Conservation (phyloP, 2,888 invertebrate species). For the Brachynemurus nebulosus region DNA sequence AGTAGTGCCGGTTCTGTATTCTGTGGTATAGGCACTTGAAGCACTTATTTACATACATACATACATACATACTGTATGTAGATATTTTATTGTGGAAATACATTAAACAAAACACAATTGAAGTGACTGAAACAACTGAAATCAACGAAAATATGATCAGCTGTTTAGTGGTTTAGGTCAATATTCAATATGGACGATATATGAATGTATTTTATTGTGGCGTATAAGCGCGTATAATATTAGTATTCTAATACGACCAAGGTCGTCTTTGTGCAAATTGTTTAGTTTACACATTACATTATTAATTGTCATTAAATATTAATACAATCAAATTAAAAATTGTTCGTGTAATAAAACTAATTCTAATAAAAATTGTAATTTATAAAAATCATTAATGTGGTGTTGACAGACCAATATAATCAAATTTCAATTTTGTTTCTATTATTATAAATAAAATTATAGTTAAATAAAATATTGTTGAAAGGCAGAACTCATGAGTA, state of each 20-base stretch:
- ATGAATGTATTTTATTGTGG: slow-evolving; percentile 17
- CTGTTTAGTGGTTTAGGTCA: slow-evolving; percentile 22
- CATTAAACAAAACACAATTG: no score
- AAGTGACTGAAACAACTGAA: no score
- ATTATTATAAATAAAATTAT: slow-evolving; percentile 1
- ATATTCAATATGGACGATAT: slow-evolving; percentile 24
- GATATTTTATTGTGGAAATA: no score
- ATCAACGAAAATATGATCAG: slow-evolving; percentile 20
- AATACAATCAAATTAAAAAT: slow-evolving; percentile 18
- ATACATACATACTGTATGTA: no score
- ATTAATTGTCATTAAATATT: slow-evolving; percentile 24
- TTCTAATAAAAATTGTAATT: no score
- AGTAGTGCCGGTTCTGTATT: no score
- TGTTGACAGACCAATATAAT: no score
- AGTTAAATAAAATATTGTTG: slow-evolving; percentile 26
- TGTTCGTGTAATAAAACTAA: no score
- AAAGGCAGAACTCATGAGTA: slow-evolving; percentile 67
- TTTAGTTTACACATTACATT: slow-evolving; percentile 29
- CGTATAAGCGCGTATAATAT: no score
- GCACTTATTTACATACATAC: no score
- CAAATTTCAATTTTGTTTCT: slow-evolving; percentile 15
- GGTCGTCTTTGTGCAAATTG: slow-evolving; percentile 41
- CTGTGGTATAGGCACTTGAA: no score
- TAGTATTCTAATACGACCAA: slow-evolving; percentile 29
- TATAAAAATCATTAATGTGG: no score